Percentiles rank a stretch among this genome's conserved stretches.
These are phyloP conservation scores for Aramus guarauna DNA, from an alignment of 2,113 vertebrate genomes.

Conservation along the genomic window DNA sequence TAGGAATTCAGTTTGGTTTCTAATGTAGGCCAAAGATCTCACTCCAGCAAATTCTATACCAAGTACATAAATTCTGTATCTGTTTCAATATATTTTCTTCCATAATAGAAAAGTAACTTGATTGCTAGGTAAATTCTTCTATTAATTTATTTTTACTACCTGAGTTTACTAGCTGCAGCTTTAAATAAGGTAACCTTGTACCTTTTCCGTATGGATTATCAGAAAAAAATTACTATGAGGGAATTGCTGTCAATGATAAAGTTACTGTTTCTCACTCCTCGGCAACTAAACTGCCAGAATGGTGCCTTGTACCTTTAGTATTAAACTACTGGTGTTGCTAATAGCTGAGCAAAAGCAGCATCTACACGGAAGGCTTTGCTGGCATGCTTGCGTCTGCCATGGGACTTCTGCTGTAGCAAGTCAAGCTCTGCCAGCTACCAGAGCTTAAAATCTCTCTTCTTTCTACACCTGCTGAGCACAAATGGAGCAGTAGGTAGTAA, in stretches of 20 bases:
- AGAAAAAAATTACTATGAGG: not conserved
- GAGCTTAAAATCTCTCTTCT: not conserved
- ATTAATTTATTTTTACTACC: not conserved
- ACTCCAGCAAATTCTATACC: not conserved
- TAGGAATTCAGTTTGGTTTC: not conserved
- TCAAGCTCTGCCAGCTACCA: not conserved
- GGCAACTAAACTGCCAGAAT: not conserved
- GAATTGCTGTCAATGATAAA: not conserved
- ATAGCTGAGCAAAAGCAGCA: not conserved
- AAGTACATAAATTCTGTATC: not conserved
- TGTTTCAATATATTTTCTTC: not conserved
- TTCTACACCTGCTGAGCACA: not conserved
- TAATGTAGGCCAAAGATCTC: not conserved
- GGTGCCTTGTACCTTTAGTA: not conserved
- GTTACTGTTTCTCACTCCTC: not conserved
- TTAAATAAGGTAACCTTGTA: not conserved
- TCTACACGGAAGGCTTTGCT: not conserved
- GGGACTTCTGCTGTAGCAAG: not conserved
- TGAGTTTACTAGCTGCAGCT: not conserved
- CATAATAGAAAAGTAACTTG: not conserved
- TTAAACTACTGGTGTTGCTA: not conserved
- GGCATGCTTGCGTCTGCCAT: not conserved
- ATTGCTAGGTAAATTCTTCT: not conserved
- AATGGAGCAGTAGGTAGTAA: not conserved
- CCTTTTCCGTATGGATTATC: not conserved